Conservation (phyloP, 2,888 invertebrate genomes). For the Laspeyria flexula region DNA sequence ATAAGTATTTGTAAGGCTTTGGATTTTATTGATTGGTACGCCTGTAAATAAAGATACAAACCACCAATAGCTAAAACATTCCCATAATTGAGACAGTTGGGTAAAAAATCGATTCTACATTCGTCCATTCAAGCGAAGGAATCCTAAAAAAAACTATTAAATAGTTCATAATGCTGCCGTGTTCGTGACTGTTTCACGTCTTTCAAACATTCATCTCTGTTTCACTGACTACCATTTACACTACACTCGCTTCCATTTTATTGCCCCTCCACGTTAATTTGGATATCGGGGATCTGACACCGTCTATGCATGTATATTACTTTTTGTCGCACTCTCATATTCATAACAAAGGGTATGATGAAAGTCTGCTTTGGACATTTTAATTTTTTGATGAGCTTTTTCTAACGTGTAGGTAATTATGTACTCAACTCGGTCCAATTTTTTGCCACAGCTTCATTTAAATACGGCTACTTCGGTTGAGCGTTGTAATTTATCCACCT, state of each 20-base stretch:
- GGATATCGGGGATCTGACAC: constrained; percentile 13
- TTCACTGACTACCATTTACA: constrained; percentile 38
- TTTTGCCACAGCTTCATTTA: no score
- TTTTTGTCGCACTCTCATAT: constrained; percentile 7
- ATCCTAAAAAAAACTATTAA: constrained; percentile 51
- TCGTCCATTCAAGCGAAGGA: constrained; percentile 1
- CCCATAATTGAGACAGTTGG: not conserved
- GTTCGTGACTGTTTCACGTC: constrained; percentile 46
- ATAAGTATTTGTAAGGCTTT: no score
- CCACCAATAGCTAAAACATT: not conserved
- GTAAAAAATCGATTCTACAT: not conserved
- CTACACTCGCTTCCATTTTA: constrained; percentile 25
- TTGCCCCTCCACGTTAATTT: constrained; percentile 25
- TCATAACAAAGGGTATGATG: constrained; percentile 8
- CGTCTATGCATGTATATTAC: constrained; percentile 10
- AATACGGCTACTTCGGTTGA: no score
- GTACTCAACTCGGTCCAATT: not conserved
- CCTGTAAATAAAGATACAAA: no score
- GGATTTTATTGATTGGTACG: no score
- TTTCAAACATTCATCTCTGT: constrained; percentile 48
- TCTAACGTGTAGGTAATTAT: not conserved
- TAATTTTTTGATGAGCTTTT: constrained; percentile 11
- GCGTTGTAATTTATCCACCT: no score
- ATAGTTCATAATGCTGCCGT: constrained; percentile 49
- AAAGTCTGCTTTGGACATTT: constrained; percentile 12